Conservation (phyloP, 2,113 vertebrate species). For the Ameiurus melas region DNA sequence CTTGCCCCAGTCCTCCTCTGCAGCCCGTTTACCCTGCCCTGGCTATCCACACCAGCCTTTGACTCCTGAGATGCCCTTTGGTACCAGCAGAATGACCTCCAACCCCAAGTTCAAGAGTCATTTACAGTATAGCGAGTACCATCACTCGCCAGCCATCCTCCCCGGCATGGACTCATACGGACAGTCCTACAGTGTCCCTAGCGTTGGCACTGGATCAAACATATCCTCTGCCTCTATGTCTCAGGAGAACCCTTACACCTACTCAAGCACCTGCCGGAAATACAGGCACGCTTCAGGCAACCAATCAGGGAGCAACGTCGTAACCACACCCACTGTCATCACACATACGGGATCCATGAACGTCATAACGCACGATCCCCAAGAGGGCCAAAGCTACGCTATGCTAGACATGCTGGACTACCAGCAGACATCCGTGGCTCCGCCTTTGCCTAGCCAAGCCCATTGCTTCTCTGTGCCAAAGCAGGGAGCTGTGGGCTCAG, state of each 20-base stretch:
- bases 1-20: constrained; percentile 61
- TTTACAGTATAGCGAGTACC: constrained; percentile 61
- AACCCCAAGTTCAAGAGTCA: constrained; percentile 58
- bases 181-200: constrained; percentile 58
- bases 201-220: constrained; percentile 47
- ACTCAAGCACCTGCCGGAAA: constrained; percentile 65
- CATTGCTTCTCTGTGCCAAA: constrained; percentile 69
- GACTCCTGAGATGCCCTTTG: constrained; percentile 51
- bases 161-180: constrained; percentile 41
- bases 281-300: constrained; percentile 61
- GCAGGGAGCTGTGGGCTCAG: constrained; percentile 50
- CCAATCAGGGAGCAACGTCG: constrained; percentile 30
- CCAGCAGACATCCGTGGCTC: constrained; percentile 50
- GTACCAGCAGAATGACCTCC: constrained; percentile 42
- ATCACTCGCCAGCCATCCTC: constrained; percentile 53
- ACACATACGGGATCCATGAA: constrained; percentile 68
- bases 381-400: constrained; percentile 62
- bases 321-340: constrained; percentile 71
- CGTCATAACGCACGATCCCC: constrained; percentile 44
- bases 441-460: constrained; percentile 51
- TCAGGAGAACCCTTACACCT: constrained; percentile 61
- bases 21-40: constrained; percentile 49
- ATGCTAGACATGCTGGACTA: constrained; percentile 60
- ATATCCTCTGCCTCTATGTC: constrained; percentile 57
- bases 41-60: constrained; percentile 51